Evolutionary conservation across 2,797 vertebrate species (phyloP).

Genomic region (Cirrhinus mrigala): DNA sequence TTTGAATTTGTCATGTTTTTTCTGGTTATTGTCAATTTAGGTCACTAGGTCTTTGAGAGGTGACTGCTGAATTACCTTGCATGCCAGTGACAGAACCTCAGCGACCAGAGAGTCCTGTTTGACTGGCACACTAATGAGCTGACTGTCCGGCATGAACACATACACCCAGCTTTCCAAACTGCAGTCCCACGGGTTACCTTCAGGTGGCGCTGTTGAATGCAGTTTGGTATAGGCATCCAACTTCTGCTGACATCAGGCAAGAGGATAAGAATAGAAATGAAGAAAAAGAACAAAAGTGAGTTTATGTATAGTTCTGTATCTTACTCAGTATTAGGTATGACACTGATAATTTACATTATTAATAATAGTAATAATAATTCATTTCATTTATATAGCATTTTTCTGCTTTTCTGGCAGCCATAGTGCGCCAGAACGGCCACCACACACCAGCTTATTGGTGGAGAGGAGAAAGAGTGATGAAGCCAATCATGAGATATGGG

Average conservation of each 20-base stretch:
- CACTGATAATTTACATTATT: not conserved
- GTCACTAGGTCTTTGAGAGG: not conserved
- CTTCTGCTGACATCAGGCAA: conserved; percentile 62
- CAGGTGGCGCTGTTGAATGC: conserved; percentile 70
- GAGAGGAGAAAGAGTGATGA: too few species aligned
- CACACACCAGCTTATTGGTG: too few species aligned
- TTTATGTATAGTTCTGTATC: not conserved
- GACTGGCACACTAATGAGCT: conserved; percentile 74
- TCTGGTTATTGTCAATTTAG: not conserved
- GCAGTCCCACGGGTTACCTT: conserved; percentile 74
- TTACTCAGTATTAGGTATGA: not conserved
- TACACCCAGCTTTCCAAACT: conserved; percentile 72
- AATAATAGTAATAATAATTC: too few species aligned
- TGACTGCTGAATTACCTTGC: conserved; percentile 77
- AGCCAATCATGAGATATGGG: too few species aligned
- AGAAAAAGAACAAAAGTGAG: not conserved
- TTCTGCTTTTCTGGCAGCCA: too few species aligned
- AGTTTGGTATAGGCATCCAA: conserved; percentile 74
- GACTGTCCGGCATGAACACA: conserved; percentile 79
- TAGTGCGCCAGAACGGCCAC: too few species aligned
- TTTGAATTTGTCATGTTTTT: not conserved
- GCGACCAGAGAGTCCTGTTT: conserved; percentile 81
- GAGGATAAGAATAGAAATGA: conserved; percentile 7
- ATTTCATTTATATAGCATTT: too few species aligned
- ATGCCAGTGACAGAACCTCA: conserved; percentile 80